Evolutionary conservation across 2,888 invertebrate species (phyloP).

Genomic region (Drosophila ochracea): DNA sequence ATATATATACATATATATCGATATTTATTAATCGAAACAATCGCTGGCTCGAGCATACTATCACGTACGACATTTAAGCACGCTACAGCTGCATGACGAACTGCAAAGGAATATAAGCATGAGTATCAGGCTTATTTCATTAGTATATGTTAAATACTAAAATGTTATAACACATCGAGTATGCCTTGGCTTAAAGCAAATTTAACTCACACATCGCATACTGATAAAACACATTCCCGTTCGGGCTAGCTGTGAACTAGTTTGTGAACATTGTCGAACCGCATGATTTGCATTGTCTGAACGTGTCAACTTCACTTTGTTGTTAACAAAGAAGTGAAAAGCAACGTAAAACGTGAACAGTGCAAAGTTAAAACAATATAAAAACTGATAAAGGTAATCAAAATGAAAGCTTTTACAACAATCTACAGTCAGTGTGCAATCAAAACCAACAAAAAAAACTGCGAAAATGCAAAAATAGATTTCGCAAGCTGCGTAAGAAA

Average conservation of each 20-base stretch:
- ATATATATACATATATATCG: constrained; percentile 25
- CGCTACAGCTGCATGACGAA: constrained; percentile 6
- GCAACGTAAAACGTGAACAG: constrained; percentile 65
- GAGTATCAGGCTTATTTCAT: too few species aligned
- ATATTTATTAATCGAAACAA: constrained; percentile 10
- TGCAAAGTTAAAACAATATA: constrained; percentile 39
- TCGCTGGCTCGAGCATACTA: not conserved
- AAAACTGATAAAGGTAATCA: constrained; percentile 68
- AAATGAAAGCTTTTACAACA: constrained; percentile 22
- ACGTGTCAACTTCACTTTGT: constrained; percentile 52
- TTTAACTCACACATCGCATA: not conserved
- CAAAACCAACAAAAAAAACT: constrained; percentile 13
- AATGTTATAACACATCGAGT: not conserved
- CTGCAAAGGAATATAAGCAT: not conserved
- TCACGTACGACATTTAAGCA: not conserved
- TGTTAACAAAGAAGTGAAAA: constrained; percentile 69
- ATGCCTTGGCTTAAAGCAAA: not conserved
- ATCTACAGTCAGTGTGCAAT: constrained; percentile 11
- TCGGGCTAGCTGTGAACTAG: constrained; percentile 42
- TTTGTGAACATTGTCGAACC: constrained; percentile 22
- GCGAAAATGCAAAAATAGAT: constrained; percentile 38
- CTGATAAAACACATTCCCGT: constrained; percentile 5
- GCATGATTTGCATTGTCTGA: constrained; percentile 38
- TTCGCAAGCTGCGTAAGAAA: constrained; percentile 44
- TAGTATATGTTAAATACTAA: constrained; percentile 4